These are phyloP conservation scores for Callyntrura guangdongensis DNA, from an alignment of 2,888 invertebrate genomes.

Conservation along the genomic window DNA sequence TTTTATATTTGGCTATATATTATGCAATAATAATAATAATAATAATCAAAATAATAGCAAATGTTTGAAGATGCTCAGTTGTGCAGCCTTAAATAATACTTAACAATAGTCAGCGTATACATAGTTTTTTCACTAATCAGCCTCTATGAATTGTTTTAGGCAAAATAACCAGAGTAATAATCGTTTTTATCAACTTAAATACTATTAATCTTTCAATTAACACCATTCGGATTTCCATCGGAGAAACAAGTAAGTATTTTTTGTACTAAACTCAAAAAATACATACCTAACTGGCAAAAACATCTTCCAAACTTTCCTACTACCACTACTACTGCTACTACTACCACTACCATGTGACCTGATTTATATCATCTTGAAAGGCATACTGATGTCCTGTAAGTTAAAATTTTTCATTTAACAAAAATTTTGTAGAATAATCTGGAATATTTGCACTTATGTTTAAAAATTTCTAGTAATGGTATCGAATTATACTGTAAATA, in stretches of 20 bases:
- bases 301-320: conserved; percentile 7
- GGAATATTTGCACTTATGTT: no score
- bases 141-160: conserved; percentile 16
- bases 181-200: neutral
- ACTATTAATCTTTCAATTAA: neutral
- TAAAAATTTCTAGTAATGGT: no score
- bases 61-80: conserved; percentile 41
- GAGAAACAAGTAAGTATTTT: neutral
- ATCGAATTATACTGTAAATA: no score
- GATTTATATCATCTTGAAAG: conserved; percentile 60
- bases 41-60: conserved; percentile 11
- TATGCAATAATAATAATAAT: neutral
- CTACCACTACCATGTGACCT: conserved; percentile 63
- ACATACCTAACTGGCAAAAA: conserved; percentile 13
- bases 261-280: neutral
- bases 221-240: conserved; percentile 7
- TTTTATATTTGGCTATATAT: neutral
- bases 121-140: conserved; percentile 41
- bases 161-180: conserved; percentile 26
- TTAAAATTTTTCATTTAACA: conserved; percentile 31
- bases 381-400: conserved; percentile 72
- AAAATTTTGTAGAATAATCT: neutral
- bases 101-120: conserved; percentile 12
- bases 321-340: neutral
- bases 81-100: conserved; percentile 40